These are phyloP conservation scores for Vidua chalybeata DNA, from an alignment of 2,113 vertebrate genomes.

Conservation along the genomic window DNA sequence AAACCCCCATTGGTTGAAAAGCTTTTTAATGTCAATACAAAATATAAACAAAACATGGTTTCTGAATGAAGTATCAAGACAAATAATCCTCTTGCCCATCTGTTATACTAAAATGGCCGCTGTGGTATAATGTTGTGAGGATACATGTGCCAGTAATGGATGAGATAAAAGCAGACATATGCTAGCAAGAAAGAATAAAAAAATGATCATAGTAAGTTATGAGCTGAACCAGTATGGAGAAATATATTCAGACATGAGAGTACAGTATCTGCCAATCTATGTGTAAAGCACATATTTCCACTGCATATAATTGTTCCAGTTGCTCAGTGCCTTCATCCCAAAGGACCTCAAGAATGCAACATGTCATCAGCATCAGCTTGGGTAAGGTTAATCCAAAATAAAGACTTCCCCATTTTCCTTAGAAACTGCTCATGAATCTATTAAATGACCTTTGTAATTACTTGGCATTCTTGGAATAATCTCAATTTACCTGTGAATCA, in stretches of 20 bases:
- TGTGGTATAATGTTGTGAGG: background rate
- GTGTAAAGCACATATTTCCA: slow-evolving; percentile 36
- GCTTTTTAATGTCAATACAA: slow-evolving; percentile 67
- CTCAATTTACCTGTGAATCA: background rate
- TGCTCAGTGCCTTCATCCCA: slow-evolving; percentile 5
- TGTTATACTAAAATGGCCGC: slow-evolving; percentile 58
- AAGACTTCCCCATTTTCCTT: background rate
- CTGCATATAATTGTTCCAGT: slow-evolving; percentile 10
- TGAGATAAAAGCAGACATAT: slow-evolving; percentile 50
- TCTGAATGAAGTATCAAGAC: slow-evolving; percentile 54
- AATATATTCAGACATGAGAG: slow-evolving; percentile 20
- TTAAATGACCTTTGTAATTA: background rate
- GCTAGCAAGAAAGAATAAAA: slow-evolving; percentile 52
- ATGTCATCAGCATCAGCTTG: background rate
- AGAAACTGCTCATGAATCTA: background rate
- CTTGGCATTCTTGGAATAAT: background rate
- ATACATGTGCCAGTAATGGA: slow-evolving; percentile 34
- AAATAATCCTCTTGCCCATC: slow-evolving; percentile 70
- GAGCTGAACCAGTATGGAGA: slow-evolving; percentile 5
- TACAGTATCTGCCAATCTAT: slow-evolving; percentile 12
- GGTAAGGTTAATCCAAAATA: slow-evolving; percentile 24
- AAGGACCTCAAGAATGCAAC: slow-evolving; percentile 9
- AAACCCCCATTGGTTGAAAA: slow-evolving; percentile 43
- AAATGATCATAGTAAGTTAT: slow-evolving; percentile 44
- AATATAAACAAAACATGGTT: slow-evolving; percentile 68